Percentiles rank a stretch among this genome's conserved stretches.
Conservation (phyloP, 2,113 vertebrate species). For the Mirza zaza region DNA sequence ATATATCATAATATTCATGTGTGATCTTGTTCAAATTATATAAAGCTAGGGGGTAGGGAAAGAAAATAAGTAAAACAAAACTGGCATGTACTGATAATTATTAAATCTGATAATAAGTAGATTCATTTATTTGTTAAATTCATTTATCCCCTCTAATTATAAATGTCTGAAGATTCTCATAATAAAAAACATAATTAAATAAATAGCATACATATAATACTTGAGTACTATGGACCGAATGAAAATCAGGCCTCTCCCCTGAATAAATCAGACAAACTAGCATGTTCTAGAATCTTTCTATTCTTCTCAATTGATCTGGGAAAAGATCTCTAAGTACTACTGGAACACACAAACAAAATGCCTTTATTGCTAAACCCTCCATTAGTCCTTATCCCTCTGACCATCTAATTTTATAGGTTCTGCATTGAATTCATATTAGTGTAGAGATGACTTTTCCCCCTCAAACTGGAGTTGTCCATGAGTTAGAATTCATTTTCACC, state of each 20-base stretch:
- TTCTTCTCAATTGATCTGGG: background rate
- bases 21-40: background rate
- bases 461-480: background rate
- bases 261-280: background rate
- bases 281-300: background rate
- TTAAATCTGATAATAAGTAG: background rate
- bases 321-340: background rate
- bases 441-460: background rate
- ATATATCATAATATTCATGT: background rate
- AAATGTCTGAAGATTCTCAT: background rate
- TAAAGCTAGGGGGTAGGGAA: background rate
- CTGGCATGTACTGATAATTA: background rate
- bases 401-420: background rate
- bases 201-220: background rate
- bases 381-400: background rate
- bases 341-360: background rate
- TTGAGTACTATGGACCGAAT: background rate
- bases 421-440: background rate
- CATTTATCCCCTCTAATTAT: background rate
- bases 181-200: background rate
- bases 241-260: background rate
- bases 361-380: background rate
- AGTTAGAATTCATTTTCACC: background rate
- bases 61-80: conserved; percentile 37
- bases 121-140: background rate